Conservation (phyloP, 1,140 invertebrate species). For the Brachystomella parvula region DNA sequence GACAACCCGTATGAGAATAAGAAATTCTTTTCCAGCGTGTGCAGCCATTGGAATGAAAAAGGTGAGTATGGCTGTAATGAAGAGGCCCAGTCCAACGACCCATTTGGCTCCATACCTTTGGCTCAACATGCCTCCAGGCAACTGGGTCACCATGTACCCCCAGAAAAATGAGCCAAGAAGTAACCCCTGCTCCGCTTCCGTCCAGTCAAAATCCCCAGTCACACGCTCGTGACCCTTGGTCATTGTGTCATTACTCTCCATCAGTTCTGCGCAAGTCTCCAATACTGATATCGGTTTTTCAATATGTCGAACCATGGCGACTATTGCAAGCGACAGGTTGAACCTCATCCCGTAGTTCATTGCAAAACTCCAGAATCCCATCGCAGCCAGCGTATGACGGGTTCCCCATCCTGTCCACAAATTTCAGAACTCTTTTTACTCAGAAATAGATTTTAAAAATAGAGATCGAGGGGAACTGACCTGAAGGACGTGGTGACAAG, state of each 20-base stretch:
- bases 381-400: constrained; percentile 1
- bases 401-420: constrained; percentile 11
- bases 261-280: constrained; percentile 1
- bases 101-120: constrained; percentile 69
- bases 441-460: too few species aligned
- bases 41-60: constrained; percentile 59
- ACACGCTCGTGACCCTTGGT: neutral
- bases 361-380: constrained; percentile 11
- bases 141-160: constrained; percentile 23
- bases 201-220: constrained; percentile 67
- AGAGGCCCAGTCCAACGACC: constrained; percentile 47
- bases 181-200: constrained; percentile 61
- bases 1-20: constrained; percentile 60
- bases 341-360: constrained; percentile 13
- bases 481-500: too few species aligned
- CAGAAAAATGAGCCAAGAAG: constrained; percentile 62
- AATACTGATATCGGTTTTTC: neutral
- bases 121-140: constrained; percentile 68
- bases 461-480: too few species aligned
- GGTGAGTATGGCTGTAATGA: constrained; percentile 65
- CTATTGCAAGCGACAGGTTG: constrained; percentile 12
- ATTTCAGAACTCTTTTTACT: too few species aligned
- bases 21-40: constrained; percentile 48
- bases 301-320: constrained; percentile 7
- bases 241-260: neutral